Conservation (phyloP, 2,797 vertebrate species). For the Mycteria americana region DNA sequence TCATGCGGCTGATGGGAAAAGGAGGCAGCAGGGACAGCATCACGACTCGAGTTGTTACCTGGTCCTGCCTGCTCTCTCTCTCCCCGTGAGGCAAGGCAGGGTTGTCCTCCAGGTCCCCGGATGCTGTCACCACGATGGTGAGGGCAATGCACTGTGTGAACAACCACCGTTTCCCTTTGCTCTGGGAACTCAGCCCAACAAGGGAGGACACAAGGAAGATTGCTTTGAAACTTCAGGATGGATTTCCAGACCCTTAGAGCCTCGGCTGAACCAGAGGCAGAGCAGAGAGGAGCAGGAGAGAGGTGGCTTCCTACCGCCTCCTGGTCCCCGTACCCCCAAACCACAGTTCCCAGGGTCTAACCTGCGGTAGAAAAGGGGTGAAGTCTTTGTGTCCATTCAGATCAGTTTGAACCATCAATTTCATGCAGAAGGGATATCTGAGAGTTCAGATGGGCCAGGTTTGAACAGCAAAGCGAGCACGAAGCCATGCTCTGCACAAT, state of each 20-base stretch:
- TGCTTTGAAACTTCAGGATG: neutral
- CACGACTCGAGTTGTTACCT: neutral
- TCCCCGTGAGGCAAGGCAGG: neutral
- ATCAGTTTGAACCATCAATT: neutral
- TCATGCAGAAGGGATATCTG: neutral
- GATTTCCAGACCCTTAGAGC: neutral
- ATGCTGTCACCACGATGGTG: neutral
- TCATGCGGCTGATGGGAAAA: neutral
- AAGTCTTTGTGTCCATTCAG: neutral
- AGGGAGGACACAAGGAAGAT: neutral
- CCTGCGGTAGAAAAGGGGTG: neutral
- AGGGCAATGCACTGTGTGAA: neutral
- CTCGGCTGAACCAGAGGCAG: neutral
- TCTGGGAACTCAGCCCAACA: neutral
- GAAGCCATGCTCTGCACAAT: neutral
- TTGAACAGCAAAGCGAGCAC: neutral
- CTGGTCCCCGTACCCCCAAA: neutral
- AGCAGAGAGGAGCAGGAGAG: neutral
- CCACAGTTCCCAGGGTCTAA: neutral
- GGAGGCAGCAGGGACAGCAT: neutral
- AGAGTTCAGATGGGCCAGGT: neutral
- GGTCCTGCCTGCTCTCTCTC: neutral
- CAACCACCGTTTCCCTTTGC: fast-evolving
- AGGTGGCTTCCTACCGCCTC: neutral
- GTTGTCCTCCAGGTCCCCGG: neutral